These are phyloP conservation scores for Schizotus pectinicornis DNA, from an alignment of 2,888 invertebrate species.

Conservation along the genomic window DNA sequence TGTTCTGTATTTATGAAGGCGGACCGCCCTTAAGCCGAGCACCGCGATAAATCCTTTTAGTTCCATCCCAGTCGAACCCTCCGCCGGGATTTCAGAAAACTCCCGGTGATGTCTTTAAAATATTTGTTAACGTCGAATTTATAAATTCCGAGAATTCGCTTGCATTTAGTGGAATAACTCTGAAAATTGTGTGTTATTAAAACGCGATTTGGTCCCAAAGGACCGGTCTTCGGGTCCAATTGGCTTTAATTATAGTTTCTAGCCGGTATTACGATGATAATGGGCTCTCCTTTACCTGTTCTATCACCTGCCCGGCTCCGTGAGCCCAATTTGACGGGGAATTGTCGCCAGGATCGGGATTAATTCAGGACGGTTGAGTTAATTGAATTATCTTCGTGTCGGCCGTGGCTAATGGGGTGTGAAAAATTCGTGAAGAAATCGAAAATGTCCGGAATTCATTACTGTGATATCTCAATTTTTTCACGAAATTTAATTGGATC, in stretches of 20 bases:
- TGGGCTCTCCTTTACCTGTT: conserved; percentile 37
- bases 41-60: conserved; percentile 44
- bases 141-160: conserved; percentile 8
- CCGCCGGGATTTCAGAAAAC: conserved; percentile 6
- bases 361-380: not conserved
- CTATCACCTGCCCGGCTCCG: conserved; percentile 22
- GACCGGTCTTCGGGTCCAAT: conserved; percentile 37
- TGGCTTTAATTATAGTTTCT: conserved; percentile 47
- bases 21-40: conserved; percentile 46
- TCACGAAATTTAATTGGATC: conserved; percentile 1
- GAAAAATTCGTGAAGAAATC: not conserved
- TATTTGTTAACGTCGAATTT: conserved; percentile 12
- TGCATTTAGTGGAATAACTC: conserved; percentile 46
- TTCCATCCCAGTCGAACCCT: conserved; percentile 39
- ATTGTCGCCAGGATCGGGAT: conserved; percentile 7
- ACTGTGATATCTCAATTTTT: not conserved
- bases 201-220: conserved; percentile 44
- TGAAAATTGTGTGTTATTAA: conserved; percentile 47
- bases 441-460: not conserved
- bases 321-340: conserved; percentile 7
- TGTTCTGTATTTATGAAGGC: conserved; percentile 50
- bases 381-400: conserved; percentile 1
- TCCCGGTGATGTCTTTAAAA: conserved; percentile 8
- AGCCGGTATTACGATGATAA: conserved; percentile 41
- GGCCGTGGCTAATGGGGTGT: not conserved